These are phyloP conservation scores for Ophion slaviceki DNA, from an alignment of 2,888 invertebrate species.

Conservation along the genomic window DNA sequence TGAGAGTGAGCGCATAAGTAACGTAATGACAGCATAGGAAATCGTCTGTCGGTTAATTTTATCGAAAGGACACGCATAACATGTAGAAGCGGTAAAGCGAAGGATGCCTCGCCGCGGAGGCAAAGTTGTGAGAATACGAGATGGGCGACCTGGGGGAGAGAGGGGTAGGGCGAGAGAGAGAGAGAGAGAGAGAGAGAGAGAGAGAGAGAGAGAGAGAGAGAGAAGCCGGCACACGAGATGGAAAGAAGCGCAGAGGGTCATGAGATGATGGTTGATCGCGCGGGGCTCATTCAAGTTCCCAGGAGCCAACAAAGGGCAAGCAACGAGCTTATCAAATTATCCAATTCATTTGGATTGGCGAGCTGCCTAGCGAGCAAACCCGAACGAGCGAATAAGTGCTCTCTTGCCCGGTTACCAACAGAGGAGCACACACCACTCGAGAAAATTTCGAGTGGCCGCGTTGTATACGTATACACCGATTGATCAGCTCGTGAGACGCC, in stretches of 20 bases:
- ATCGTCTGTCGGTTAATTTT: constrained; percentile 66
- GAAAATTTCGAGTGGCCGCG: constrained; percentile 70
- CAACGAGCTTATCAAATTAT: constrained; percentile 84
- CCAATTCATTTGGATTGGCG: constrained; percentile 84
- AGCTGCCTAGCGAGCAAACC: constrained; percentile 66
- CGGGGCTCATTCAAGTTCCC: constrained; percentile 82
- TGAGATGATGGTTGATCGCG: constrained; percentile 78
- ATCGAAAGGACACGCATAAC: constrained; percentile 66
- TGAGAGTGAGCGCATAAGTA: not conserved
- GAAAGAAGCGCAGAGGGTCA: constrained; percentile 67
- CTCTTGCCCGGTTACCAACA: constrained; percentile 78
- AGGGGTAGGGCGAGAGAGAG: constrained; percentile 12
- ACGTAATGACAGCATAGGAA: constrained; percentile 10
- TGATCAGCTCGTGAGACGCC: constrained; percentile 76
- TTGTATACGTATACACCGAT: constrained; percentile 54
- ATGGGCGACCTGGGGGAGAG: not conserved
- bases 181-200: constrained; percentile 22
- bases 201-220: constrained; percentile 40
- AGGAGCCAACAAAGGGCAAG: constrained; percentile 83
- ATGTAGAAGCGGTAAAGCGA: not conserved
- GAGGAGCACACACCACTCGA: constrained; percentile 63
- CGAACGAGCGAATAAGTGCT: constrained; percentile 77
- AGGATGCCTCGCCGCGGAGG: constrained; percentile 34
- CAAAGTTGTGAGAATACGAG: constrained; percentile 18
- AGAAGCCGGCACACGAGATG: constrained; percentile 20